These are phyloP conservation scores for Eudyptes chrysolophus DNA, from an alignment of 2,113 vertebrate genomes.

Conservation along the genomic window DNA sequence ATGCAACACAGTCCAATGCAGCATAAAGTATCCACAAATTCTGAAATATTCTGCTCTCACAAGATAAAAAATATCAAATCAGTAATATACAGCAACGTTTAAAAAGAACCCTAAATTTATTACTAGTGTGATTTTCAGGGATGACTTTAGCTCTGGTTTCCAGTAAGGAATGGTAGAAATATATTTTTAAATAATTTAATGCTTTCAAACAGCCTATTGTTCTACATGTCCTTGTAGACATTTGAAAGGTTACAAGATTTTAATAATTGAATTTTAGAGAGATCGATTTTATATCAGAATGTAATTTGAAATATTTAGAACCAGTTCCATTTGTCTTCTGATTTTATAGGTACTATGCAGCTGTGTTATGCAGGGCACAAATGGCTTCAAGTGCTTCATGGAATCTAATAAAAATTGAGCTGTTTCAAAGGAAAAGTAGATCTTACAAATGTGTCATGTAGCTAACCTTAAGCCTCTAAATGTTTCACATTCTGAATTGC, in stretches of 20 bases:
- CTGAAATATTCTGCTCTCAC: background rate
- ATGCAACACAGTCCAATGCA: background rate
- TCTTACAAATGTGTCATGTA: background rate
- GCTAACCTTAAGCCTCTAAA: conserved; percentile 22
- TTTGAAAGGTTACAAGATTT: background rate
- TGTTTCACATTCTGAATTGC: background rate
- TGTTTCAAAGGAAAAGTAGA: conserved; percentile 25
- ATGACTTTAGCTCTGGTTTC: background rate
- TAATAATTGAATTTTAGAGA: conserved; percentile 31
- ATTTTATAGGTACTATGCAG: background rate
- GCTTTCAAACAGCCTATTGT: background rate
- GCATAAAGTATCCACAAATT: background rate
- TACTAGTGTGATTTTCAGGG: background rate
- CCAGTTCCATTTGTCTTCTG: conserved; percentile 12
- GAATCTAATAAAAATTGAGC: conserved; percentile 55
- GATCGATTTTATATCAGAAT: conserved; percentile 15
- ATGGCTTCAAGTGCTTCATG: background rate
- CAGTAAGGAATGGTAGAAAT: background rate
- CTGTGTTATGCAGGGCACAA: conserved; percentile 8
- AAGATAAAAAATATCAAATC: background rate
- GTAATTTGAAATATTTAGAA: conserved; percentile 10
- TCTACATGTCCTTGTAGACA: background rate
- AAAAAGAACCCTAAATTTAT: background rate
- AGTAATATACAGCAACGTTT: background rate
- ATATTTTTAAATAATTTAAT: background rate